Base-by-base conservation (phyloP, 2,888 invertebrate genomes). In the Vanessa cardui region DNA sequence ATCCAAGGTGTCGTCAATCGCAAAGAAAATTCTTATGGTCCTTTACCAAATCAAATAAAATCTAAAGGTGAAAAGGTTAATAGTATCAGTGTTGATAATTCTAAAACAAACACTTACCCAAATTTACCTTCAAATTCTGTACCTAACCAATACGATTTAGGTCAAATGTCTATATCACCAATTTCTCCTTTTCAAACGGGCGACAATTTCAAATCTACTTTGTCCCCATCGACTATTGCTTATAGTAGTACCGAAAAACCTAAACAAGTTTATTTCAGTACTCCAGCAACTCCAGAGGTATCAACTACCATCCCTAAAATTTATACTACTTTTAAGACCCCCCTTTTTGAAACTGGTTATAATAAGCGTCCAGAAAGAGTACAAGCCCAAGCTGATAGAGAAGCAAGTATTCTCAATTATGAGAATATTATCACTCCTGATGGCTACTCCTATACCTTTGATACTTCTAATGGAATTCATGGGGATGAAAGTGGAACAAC, bases 391-490 rank as follows among this genome's bases (percentile, higher is more conserved):
- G 68, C 72, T 39, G 89, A 91, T 15, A 82, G 81, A 72, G 84
- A 79, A 56, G 88, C 90, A 16, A 74, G 81, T 0, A 87, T 88
- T 31, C 61, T 87, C 0, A 86, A 81, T n/a, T 86, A 87, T 52
- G 80, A 88, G 20, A 87, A 85, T 59, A 62, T 76, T 15, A 75
- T 83, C 12, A 83, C 81, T 58, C 86, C 88, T 21, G 84, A 87
- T 62, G 82, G 84, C 12, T 91, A 82, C 74, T 78, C 83, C 2
- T 90, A 90, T 62, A 85, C 77, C 68, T 89, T 80, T 72, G 87
- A 91, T 39, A 90, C 90, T 1, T 89, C 90, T 4, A 90, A 92
- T 72, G 89, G 88, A 15, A 89, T 91, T 61, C 87, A 88, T 73
- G 86, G 80, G 45, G 84, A 89, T 74, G 89, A 90, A 81, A 87